A percentile compares a stretch with the other conserved stretches of the same genome.
Evolutionary conservation across 2,797 vertebrate genomes (phyloP).

Genomic region (Glyptemys insculpta): DNA sequence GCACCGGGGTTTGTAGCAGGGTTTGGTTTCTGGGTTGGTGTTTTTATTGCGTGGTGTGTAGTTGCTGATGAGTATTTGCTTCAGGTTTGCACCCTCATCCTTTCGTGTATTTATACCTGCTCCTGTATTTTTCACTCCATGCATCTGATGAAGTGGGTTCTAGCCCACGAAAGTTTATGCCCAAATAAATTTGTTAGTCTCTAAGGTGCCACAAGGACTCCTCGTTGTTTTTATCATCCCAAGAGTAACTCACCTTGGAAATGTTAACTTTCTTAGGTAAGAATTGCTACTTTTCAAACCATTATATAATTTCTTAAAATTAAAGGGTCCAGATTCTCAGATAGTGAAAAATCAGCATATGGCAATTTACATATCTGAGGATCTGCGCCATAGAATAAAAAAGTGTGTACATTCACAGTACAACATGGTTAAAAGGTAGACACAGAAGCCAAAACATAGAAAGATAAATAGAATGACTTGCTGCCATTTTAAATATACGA

Average conservation of each 20-base stretch:
- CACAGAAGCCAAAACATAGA: not conserved
- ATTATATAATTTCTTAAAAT: not conserved
- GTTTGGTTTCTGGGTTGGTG: no score
- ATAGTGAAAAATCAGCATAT: not conserved
- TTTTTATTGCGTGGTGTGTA: no score
- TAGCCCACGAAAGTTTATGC: no score
- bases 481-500: not conserved
- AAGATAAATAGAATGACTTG: not conserved
- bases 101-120: no score
- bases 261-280: not conserved
- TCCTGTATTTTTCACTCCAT: no score
- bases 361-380: not conserved
- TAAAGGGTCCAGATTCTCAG: not conserved
- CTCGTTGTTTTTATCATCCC: not conserved
- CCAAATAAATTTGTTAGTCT: no score
- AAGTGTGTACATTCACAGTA: fast-evolving
- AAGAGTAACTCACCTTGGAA: not conserved
- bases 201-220: no score
- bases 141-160: no score
- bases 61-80: no score
- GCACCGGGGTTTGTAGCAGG: no score
- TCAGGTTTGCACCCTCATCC: no score
- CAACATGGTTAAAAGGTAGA: not conserved
- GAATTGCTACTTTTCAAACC: not conserved
- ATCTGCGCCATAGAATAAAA: not conserved